Conservation (phyloP, 2,797 vertebrate species). For the Sebastes trivittatus region DNA sequence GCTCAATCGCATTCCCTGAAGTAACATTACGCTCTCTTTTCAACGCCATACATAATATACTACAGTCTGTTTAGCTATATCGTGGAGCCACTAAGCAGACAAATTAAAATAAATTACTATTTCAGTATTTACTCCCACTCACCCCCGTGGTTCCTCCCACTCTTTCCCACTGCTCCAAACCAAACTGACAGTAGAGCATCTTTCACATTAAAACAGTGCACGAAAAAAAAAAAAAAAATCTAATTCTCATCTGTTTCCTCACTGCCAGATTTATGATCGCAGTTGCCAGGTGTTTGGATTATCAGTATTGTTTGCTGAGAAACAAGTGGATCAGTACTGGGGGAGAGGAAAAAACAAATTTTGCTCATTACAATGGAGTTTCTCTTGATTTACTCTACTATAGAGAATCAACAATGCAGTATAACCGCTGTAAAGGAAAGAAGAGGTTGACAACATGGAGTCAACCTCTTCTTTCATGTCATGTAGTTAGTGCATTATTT, state of each 20-base stretch:
- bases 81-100: slow-evolving; percentile 53
- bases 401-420: neutral
- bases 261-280: slow-evolving; percentile 39
- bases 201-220: slow-evolving; percentile 11
- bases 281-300: slow-evolving; percentile 56
- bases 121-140: slow-evolving; percentile 34
- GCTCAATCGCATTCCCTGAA: slow-evolving; percentile 24
- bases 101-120: slow-evolving; percentile 68
- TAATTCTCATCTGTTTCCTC: slow-evolving; percentile 18
- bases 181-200: slow-evolving; percentile 5
- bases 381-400: neutral
- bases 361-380: slow-evolving; percentile 2
- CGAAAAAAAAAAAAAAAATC: neutral
- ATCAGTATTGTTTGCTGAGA: slow-evolving; percentile 35
- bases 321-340: slow-evolving; percentile 28
- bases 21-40: slow-evolving; percentile 41
- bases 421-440: neutral
- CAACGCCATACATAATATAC: slow-evolving; percentile 59
- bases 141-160: neutral
- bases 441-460: neutral
- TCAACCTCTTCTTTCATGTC: too few species aligned
- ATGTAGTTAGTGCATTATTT: neutral
- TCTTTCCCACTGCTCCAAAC: slow-evolving; percentile 1
- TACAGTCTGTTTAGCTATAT: slow-evolving; percentile 51
- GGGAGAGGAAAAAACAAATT: slow-evolving; percentile 4